phyloP scores from a whole-genome alignment of 2,888 invertebrate species.

The Drosophila prostipennis region DNA sequence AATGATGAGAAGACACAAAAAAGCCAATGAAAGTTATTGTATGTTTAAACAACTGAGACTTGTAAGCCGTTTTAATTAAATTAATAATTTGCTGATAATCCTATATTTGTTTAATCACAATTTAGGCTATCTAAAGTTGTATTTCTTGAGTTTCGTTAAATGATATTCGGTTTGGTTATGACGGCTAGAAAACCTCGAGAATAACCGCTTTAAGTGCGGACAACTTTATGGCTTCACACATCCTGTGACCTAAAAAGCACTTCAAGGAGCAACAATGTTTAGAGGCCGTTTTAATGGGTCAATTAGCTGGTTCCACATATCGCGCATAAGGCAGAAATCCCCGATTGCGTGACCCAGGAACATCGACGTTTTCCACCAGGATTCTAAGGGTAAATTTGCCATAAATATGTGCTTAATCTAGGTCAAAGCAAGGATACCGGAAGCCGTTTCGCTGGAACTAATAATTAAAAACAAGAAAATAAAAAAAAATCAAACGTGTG shows the following conservation, averaged over 20 bases:
- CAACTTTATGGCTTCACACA: conserved; percentile 37
- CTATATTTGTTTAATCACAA: too few relatives aligned
- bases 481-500: conserved; percentile 8
- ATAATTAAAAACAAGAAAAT: conserved; percentile 16
- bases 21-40: too few relatives aligned
- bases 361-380: conserved; percentile 6
- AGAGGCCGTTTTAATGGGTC: conserved; percentile 35
- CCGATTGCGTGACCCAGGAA: conserved; percentile 37
- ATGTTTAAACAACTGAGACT: too few relatives aligned
- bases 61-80: too few relatives aligned
- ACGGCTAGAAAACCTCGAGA: not conserved
- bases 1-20: not conserved
- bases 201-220: conserved; percentile 14
- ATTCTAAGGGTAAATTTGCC: conserved; percentile 9
- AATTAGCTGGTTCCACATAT: conserved; percentile 38
- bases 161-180: not conserved
- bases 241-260: conserved; percentile 32
- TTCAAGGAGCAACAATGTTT: conserved; percentile 28
- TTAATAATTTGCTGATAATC: too few relatives aligned
- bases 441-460: conserved; percentile 9
- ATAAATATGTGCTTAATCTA: conserved; percentile 35
- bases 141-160: too few relatives aligned
- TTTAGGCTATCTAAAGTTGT: too few relatives aligned
- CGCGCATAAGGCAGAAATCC: conserved; percentile 5
- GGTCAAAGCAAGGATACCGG: conserved; percentile 12